Evolutionary conservation across 2,113 vertebrate species (phyloP), one percentile per base, ranked within the genome.

Genomic region (Pedionomus torquatus): DNA sequence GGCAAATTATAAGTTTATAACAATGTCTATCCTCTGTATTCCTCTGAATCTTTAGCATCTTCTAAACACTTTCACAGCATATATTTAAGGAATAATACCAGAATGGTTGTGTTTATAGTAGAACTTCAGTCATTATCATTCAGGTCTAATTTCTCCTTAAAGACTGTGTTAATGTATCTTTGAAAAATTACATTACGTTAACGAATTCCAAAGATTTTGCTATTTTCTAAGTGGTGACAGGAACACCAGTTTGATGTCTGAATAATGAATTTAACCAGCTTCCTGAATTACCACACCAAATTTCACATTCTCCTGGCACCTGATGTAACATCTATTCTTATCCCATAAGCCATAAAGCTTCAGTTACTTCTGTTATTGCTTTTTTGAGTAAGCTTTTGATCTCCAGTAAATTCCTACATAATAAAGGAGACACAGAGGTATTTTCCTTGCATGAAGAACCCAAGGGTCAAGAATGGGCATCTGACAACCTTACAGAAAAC

Each of bases 381-480:
- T 78, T 75, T 78, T 83, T 64, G 30, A 70, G 37, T 33, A 77
- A 91, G 58, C n/a, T 87, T 96, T 91, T 94, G 78, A 80, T 85
- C 14, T 90, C 26, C 37, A 69, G 41, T 43, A 86, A 25, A 52
- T 72, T 85, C 30, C 58, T 41, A 19, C 41, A 43, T 19, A 37
- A 37, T 48, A 39, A 79, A 82, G 90, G 31, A 90, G 54, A 14
- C 18, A 41, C 11, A 7, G 41, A 81, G 48, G 10, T 55, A 43
- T 77, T 88, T 72, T 55, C 49, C 37, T 61, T 41, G 30, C 70
- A 51, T 43, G 68, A 90, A 70, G 46, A 70, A 79, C 60, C 79
- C 14, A 52, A 18, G 19, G 83, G 39, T 78, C 69, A 93, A 75
- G 39, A 82, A 72, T 0, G 72, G 35, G 30, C 24, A 81, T 52